Evolutionary conservation across 2,797 vertebrate genomes (phyloP).

Genomic region (Mus minutoides): DNA sequence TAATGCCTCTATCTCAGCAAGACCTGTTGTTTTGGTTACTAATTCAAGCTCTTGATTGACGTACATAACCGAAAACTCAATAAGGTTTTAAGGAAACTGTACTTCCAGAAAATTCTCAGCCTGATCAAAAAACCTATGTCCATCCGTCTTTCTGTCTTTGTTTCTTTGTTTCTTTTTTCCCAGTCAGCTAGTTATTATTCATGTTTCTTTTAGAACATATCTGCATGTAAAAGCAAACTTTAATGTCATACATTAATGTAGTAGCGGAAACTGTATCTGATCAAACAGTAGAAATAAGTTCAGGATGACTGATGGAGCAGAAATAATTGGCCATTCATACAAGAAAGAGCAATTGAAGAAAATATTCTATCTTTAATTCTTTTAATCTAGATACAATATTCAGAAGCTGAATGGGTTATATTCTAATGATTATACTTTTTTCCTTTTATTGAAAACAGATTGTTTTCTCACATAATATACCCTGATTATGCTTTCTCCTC

Average conservation of each 20-base stretch:
- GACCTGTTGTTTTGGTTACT: constrained; percentile 25
- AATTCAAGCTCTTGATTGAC: constrained; percentile 7
- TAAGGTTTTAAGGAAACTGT: constrained; percentile 29
- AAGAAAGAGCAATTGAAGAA: neutral
- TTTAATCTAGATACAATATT: neutral
- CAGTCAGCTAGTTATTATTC: neutral
- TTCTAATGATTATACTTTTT: neutral
- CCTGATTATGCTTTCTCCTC: neutral
- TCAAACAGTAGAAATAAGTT: neutral
- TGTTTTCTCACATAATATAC: neutral
- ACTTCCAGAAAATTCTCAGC: constrained; percentile 20
- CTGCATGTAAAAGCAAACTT: neutral
- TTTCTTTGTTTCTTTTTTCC: neutral
- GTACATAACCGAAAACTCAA: neutral
- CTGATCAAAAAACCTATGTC: neutral
- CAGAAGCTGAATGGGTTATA: neutral
- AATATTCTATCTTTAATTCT: neutral
- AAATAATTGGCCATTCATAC: neutral
- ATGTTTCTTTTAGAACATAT: neutral
- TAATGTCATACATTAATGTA: neutral
- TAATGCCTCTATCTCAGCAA: neutral
- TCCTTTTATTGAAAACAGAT: neutral
- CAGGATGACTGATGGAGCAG: neutral
- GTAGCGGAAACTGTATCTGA: neutral
- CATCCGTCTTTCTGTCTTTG: neutral